Conservation (phyloP, 2,797 vertebrate species). For the Cuniculus paca region DNA sequence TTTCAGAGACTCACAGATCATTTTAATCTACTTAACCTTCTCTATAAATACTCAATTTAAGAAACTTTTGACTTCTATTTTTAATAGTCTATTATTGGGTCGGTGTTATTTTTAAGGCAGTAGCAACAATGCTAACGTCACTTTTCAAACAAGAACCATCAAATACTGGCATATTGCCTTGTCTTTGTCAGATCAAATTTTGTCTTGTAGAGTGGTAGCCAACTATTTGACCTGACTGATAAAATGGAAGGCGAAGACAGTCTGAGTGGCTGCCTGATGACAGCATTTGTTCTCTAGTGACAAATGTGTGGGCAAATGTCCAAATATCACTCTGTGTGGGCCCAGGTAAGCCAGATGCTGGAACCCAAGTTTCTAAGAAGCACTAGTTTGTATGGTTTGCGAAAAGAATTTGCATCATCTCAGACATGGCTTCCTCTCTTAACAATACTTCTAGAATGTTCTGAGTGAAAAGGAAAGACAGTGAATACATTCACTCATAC, state of each 20-base stretch:
- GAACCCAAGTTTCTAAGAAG: not conserved
- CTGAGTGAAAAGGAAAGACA: not conserved
- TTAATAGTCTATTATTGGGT: conserved; percentile 72
- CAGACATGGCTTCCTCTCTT: not conserved
- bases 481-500: not conserved
- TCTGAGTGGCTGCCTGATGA: not conserved
- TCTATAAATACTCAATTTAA: conserved; percentile 70
- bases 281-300: not conserved
- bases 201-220: not conserved
- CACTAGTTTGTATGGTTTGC: not conserved
- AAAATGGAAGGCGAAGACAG: not conserved
- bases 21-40: conserved; percentile 79
- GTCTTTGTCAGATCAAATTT: conserved; percentile 58
- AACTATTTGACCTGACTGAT: conserved; percentile 18
- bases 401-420: not conserved
- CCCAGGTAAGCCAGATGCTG: not conserved
- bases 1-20: conserved; percentile 71
- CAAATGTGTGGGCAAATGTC: not conserved
- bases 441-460: conserved; percentile 9
- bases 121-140: conserved; percentile 33
- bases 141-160: conserved; percentile 60
- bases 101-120: conserved; percentile 76
- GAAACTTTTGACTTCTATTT: conserved; percentile 76
- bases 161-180: conserved; percentile 53
- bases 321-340: not conserved